Base-by-base conservation (phyloP, 2,888 invertebrate species). In the Griposia aprilina region DNA sequence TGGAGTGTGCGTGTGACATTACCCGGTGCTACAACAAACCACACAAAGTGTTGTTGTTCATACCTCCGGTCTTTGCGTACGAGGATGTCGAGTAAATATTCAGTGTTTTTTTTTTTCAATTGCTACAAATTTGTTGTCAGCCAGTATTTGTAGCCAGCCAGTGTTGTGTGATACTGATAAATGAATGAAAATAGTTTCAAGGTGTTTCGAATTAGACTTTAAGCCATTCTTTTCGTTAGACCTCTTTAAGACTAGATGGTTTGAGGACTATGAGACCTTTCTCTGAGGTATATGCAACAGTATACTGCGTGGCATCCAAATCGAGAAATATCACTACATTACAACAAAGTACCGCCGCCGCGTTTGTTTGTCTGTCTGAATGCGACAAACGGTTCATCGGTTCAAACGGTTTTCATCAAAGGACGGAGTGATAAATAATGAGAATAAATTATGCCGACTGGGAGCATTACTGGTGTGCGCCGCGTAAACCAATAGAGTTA, bases 1-100 rank as follows among this genome's bases (percentile, higher is more conserved):
- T 96, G 95, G 92, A 93, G 90, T 91, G 92, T 88, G 92, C 92
- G 90, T 90, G 93, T 85, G 96, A 95, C 78, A 93, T 94, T 80
- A 91, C 91, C 41, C 90, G 91, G 92, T 95, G 94, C 89, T 93
- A 90, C 87, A 81, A 91, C 73, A 92, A 91, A 84, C 91, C 93
- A 48, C 90, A 91, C 81, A 94, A 92, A 93, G 92, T 94, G 87
- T 92, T 91, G 86, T 88, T 94, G 80, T 93, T 86, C 83, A 88
- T 94, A 74, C 94, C 94, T 23, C 92, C 93, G 41, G 85, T 84
- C n/a, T 69, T 80, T 65, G 91, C 90, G 59, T 91, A 90, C 87
- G 91, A 93, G 74, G 90, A 91, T 82, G 81, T 86, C 74, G 92
- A 95, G 96, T 96, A 96, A 93, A 92, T 94, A 92, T 66, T 88